These are phyloP conservation scores for Falco berigora DNA, from an alignment of 2,797 vertebrate genomes.

Conservation along the genomic window DNA sequence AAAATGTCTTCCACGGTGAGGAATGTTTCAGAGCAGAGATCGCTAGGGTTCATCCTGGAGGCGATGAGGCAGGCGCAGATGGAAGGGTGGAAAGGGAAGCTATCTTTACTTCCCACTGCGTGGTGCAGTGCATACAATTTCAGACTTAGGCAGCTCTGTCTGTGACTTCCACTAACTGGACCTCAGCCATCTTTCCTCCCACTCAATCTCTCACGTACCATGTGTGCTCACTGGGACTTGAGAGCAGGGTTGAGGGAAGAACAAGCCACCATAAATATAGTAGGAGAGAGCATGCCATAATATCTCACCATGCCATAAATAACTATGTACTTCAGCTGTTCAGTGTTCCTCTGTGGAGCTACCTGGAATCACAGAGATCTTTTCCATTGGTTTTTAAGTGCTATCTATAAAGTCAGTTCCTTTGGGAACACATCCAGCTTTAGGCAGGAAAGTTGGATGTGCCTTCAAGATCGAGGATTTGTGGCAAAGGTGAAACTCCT, in stretches of 20 bases:
- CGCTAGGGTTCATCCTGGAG: neutral
- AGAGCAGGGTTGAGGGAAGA: conserved; percentile 28
- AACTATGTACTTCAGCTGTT: neutral
- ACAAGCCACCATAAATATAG: conserved; percentile 10
- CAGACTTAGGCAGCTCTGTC: neutral
- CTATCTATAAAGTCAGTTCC: neutral
- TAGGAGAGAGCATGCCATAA: neutral
- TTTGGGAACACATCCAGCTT: neutral
- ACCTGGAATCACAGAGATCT: neutral
- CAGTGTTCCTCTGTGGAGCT: neutral
- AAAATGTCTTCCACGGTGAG: neutral
- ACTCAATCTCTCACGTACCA: conserved; percentile 34
- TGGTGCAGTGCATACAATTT: neutral
- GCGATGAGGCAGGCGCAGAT: neutral
- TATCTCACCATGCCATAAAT: conserved; percentile 21
- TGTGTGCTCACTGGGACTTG: neutral
- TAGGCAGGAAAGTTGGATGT: neutral
- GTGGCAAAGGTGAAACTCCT: neutral
- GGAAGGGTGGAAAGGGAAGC: conserved; percentile 19
- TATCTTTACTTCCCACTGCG: neutral
- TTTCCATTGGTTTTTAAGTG: neutral
- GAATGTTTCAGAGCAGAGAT: neutral
- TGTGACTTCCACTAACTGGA: conserved; percentile 21
- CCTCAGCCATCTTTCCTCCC: conserved; percentile 38
- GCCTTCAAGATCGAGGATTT: neutral